Evolutionary conservation across 2,113 vertebrate genomes (phyloP).

Genomic region (Gavia stellata): DNA sequence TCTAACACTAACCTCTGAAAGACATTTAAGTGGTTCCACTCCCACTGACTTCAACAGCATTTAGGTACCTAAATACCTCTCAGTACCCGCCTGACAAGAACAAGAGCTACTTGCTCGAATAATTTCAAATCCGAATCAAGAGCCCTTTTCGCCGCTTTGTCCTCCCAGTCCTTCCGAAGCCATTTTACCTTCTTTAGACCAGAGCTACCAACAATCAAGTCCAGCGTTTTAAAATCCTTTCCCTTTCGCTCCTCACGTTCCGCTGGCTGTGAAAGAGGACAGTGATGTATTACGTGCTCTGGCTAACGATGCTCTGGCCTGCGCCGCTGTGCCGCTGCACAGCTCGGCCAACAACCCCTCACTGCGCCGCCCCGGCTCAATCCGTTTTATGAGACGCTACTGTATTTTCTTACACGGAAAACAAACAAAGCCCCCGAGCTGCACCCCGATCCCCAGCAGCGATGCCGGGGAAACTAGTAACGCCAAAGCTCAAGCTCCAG

Average conservation of each 20-base stretch:
- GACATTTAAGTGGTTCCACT: neutral
- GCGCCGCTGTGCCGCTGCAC: neutral
- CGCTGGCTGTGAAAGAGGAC: neutral
- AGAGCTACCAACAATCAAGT: neutral
- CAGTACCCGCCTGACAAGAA: neutral
- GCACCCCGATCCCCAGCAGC: neutral
- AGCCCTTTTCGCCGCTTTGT: neutral
- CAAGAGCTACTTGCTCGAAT: neutral
- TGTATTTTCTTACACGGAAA: neutral
- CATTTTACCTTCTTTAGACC: neutral
- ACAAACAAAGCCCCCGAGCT: neutral
- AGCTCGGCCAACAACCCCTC: neutral
- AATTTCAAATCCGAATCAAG: neutral
- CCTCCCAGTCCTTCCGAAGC: neutral
- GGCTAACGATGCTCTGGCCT: neutral
- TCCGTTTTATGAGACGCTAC: neutral
- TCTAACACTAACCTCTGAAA: neutral
- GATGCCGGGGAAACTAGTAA: neutral
- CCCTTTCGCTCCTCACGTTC: neutral
- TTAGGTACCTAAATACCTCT: neutral
- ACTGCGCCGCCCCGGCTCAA: accelerated
- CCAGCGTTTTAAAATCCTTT: neutral
- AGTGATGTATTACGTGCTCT: neutral
- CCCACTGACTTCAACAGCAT: neutral
- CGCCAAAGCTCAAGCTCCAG: neutral